Conservation (phyloP, 2,113 vertebrate species). For the Neomonachus schauinslandi region DNA sequence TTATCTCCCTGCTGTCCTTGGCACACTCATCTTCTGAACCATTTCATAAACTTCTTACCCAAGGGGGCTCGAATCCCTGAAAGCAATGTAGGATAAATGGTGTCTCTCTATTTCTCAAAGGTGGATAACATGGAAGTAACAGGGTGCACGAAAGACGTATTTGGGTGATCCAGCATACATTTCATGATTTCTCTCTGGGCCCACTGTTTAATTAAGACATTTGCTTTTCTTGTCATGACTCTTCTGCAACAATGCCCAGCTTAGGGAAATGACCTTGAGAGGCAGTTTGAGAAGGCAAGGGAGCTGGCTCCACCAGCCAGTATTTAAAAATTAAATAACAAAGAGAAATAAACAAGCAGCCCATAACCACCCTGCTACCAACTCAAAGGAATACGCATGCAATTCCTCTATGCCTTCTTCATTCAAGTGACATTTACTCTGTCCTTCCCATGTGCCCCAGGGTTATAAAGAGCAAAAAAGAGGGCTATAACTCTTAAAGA, state of each 20-base stretch:
- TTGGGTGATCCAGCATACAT: neutral
- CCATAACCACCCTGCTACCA: neutral
- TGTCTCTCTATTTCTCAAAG: neutral
- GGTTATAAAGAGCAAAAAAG: neutral
- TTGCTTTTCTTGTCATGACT: slow-evolving; percentile 65
- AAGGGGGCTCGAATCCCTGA: neutral
- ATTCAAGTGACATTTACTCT: neutral
- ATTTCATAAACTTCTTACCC: neutral
- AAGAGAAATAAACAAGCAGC: neutral
- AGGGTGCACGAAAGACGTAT: neutral
- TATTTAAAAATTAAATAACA: slow-evolving; percentile 43
- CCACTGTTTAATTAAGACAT: slow-evolving; percentile 53
- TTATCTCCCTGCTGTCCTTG: neutral
- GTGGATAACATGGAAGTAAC: neutral
- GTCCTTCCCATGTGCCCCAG: neutral
- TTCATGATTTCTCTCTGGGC: neutral
- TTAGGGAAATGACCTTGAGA: slow-evolving; percentile 65
- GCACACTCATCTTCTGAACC: neutral
- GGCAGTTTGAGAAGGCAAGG: neutral
- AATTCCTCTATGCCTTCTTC: neutral
- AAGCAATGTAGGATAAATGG: neutral
- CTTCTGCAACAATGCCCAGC: neutral
- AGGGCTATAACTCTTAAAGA: neutral
- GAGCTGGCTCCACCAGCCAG: neutral
- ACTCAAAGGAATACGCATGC: neutral